Evolutionary conservation across 37 sponge, comb jelly and placozoan species (phyloP).

Genomic region (Chondrilla cf. caribensis): DNA sequence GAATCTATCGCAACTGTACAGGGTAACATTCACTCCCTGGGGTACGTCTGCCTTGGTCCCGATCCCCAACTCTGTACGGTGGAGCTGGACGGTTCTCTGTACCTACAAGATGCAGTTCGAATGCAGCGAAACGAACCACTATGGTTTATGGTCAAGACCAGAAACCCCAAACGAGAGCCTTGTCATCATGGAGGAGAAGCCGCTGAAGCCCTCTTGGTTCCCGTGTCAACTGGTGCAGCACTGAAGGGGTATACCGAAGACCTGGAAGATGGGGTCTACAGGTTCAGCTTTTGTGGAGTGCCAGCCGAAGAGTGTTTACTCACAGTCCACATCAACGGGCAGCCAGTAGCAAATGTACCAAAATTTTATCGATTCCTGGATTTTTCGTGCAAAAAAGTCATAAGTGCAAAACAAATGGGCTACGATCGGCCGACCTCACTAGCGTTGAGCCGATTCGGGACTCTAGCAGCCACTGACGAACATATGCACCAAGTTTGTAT

Average conservation of each 20-base stretch:
- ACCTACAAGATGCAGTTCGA: conserved; percentile 1
- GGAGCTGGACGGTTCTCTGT: background rate
- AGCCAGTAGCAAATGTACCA: background rate
- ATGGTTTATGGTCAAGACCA: background rate
- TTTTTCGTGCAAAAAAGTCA: conserved; percentile 1
- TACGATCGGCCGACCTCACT: background rate
- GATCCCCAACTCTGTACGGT: conserved; percentile 12
- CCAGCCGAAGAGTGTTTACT: conserved; percentile 7
- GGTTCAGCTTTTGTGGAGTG: background rate
- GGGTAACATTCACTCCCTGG: background rate
- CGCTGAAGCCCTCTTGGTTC: background rate
- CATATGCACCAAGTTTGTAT: background rate
- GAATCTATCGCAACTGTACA: background rate
- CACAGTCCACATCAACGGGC: background rate
- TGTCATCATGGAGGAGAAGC: conserved; percentile 3
- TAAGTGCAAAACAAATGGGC: background rate
- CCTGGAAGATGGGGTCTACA: conserved; percentile 9
- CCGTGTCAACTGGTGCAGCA: background rate
- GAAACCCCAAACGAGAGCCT: background rate
- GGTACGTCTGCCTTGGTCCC: background rate
- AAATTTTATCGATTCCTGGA: background rate
- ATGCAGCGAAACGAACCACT: background rate
- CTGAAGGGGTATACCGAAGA: conserved; percentile 4
- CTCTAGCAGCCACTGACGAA: background rate
- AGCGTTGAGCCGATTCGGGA: background rate